Evolutionary conservation across 1,140 invertebrate species (phyloP).

Genomic region (Drosophila lowei): DNA sequence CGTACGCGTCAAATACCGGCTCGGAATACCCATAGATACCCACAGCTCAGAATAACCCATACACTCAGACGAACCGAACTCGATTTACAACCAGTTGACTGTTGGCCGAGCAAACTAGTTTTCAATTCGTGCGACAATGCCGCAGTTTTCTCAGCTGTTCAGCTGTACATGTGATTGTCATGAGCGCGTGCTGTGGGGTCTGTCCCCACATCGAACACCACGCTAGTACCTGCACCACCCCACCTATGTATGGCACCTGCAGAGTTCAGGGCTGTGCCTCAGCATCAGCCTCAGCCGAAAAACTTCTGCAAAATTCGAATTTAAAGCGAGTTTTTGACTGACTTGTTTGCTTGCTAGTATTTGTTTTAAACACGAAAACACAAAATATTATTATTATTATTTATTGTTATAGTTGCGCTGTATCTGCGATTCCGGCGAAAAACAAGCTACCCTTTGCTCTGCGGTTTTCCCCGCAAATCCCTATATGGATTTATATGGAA

Average conservation of each 20-base stretch:
- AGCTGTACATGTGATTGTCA: slow-evolving; percentile 60
- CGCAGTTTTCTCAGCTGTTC: slow-evolving; percentile 16
- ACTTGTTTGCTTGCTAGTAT: slow-evolving; percentile 20
- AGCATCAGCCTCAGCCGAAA: too few relatives aligned
- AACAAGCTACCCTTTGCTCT: background rate
- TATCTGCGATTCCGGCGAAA: slow-evolving; percentile 17
- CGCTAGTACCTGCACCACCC: too few relatives aligned
- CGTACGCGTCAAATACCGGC: slow-evolving; percentile 36
- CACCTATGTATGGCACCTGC: background rate
- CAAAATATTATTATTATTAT: slow-evolving; percentile 34
- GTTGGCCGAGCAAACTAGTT: slow-evolving; percentile 50
- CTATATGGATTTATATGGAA: background rate
- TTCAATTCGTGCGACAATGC: slow-evolving; percentile 33
- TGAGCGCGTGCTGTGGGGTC: slow-evolving; percentile 50
- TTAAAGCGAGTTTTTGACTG: slow-evolving; percentile 1
- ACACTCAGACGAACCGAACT: slow-evolving; percentile 1
- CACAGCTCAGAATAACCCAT: background rate
- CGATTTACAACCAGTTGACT: slow-evolving; percentile 33
- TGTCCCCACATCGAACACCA: too few relatives aligned
- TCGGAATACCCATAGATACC: slow-evolving; percentile 35
- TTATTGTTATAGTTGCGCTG: slow-evolving; percentile 7
- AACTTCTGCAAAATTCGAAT: background rate
- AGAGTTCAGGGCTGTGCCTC: background rate
- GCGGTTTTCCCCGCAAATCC: slow-evolving; percentile 36
- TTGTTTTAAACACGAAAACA: slow-evolving; percentile 8